Conservation (phyloP, 2,888 invertebrate species). For the Dryococelus australis region DNA sequence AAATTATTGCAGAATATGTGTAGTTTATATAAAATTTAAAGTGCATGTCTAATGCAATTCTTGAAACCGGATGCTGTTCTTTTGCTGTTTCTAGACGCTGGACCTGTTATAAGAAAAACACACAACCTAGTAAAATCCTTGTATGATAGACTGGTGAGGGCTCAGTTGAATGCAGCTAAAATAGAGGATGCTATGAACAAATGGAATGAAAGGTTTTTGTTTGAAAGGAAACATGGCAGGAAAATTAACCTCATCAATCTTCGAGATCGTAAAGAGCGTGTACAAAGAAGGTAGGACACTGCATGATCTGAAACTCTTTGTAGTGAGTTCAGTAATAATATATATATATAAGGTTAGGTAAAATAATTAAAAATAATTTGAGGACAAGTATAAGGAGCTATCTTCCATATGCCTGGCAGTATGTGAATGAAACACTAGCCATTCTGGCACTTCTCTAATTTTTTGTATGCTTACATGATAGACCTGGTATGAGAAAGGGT, state of each 20-base stretch:
- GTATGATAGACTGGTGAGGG: slow-evolving; percentile 71
- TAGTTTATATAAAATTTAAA: too few relatives aligned
- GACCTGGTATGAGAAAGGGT: too few relatives aligned
- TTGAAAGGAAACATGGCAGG: slow-evolving; percentile 74
- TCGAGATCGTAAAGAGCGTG: slow-evolving; percentile 63
- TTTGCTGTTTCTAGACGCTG: slow-evolving; percentile 31
- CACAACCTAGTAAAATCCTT: slow-evolving; percentile 73
- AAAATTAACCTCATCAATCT: slow-evolving; percentile 66
- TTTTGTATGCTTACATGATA: too few relatives aligned
- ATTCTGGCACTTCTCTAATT: too few relatives aligned
- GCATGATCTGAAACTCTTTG: background rate
- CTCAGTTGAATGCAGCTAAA: slow-evolving; percentile 70
- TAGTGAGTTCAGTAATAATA: background rate
- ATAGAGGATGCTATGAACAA: slow-evolving; percentile 66
- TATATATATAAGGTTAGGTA: too few relatives aligned
- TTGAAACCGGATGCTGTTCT: background rate
- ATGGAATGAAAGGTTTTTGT: slow-evolving; percentile 80
- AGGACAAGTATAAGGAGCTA: too few relatives aligned
- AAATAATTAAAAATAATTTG: too few relatives aligned
- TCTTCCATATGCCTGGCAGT: too few relatives aligned
- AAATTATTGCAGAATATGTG: too few relatives aligned
- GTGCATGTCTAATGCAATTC: background rate
- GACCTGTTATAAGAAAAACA: slow-evolving; percentile 64
- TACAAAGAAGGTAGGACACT: slow-evolving; percentile 54
- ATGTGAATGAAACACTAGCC: too few relatives aligned